phyloP scores from a whole-genome alignment of 1,140 invertebrate genomes.

The Tetranychus urticae region DNA sequence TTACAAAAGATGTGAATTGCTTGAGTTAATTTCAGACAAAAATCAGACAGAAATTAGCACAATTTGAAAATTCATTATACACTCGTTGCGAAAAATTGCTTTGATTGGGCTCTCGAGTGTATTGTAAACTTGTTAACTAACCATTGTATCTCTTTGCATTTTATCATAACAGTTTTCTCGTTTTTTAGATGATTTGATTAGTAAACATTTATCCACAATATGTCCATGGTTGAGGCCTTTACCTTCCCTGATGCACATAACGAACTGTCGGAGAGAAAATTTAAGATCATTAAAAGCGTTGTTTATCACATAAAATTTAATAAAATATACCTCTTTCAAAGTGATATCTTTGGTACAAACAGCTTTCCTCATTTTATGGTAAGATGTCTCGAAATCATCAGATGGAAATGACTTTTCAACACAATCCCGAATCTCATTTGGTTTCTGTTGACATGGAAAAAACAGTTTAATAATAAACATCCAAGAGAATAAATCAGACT shows the following conservation, averaged over 20 bases:
- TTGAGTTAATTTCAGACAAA: no score
- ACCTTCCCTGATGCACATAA: background rate
- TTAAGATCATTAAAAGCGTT: background rate
- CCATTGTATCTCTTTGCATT: background rate
- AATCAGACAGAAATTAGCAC: background rate
- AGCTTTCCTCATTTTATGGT: background rate
- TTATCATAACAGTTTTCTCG: background rate
- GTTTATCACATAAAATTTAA: background rate
- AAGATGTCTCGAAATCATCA: background rate
- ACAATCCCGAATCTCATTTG: background rate
- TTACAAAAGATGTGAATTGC: no score
- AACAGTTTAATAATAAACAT: no score
- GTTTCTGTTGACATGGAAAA: background rate
- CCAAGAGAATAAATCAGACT: background rate
- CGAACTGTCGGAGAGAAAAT: background rate
- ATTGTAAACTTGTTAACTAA: background rate
- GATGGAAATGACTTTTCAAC: background rate
- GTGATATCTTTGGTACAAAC: background rate
- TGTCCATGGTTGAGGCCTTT: background rate
- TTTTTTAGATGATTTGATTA: background rate
- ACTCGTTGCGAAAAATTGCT: no score
- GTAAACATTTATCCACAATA: background rate
- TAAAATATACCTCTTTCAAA: background rate
- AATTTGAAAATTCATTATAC: background rate
- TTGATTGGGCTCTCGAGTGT: no score